Percentiles rank a stretch among this genome's conserved stretches.
Evolutionary conservation across 2,797 vertebrate species (phyloP).

Genomic region (Mionectes olivaceus): DNA sequence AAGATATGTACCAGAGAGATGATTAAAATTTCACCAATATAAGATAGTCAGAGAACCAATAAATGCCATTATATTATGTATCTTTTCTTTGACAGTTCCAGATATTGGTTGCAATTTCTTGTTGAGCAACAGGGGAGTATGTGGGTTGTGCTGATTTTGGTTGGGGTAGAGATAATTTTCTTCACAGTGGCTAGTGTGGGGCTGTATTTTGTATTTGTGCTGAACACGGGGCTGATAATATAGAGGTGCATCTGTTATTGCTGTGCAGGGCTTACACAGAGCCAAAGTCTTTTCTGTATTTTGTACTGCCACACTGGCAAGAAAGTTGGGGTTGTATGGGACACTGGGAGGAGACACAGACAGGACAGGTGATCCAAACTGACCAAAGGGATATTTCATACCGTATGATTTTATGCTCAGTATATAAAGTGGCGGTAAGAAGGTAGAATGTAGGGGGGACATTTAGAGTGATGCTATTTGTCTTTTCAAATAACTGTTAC

Average conservation of each 20-base stretch:
- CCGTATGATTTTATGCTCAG: rapidly evolving
- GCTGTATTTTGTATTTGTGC: neutral
- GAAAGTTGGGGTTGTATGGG: neutral
- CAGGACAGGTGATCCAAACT: neutral
- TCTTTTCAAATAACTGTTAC: neutral
- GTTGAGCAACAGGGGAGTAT: neutral
- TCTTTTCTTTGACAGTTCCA: neutral
- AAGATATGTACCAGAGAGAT: neutral
- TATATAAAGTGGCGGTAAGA: neutral
- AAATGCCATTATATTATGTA: neutral
- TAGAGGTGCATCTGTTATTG: no score
- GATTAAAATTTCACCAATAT: neutral
- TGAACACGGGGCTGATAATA: neutral
- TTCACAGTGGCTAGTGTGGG: neutral
- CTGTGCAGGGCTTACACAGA: neutral
- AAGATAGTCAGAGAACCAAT: neutral
- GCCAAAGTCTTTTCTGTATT: neutral
- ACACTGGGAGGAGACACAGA: neutral
- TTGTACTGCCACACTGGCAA: neutral
- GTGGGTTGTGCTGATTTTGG: neutral
- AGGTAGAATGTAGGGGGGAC: neutral
- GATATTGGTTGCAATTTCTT: neutral
- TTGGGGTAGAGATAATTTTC: neutral
- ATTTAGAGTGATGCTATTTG: neutral
- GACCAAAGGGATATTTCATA: neutral